Evolutionary conservation across 2,888 invertebrate genomes (phyloP).

Genomic region (Acronicta alni): DNA sequence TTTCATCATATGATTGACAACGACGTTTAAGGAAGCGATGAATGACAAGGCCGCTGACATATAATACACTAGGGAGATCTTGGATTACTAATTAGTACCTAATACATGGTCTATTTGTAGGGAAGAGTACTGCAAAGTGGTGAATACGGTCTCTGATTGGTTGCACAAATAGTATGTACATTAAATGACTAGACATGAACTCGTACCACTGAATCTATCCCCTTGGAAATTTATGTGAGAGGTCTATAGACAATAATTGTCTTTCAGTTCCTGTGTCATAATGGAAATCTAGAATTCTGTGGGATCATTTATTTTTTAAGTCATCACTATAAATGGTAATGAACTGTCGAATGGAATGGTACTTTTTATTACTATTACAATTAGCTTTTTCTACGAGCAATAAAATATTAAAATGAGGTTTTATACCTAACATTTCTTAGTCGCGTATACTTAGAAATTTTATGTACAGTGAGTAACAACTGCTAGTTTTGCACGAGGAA

Average conservation of each 20-base stretch:
- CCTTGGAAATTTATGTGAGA: too few relatives aligned
- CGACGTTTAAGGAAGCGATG: slow-evolving; percentile 63
- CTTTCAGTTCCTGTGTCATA: too few relatives aligned
- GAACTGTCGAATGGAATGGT: too few relatives aligned
- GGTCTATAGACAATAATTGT: too few relatives aligned
- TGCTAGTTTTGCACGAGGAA: slow-evolving; percentile 31
- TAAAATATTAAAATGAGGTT: slow-evolving; percentile 17
- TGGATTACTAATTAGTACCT: slow-evolving; percentile 25
- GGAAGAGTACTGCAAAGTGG: background rate
- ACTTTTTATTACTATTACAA: slow-evolving; percentile 7
- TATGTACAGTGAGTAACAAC: background rate
- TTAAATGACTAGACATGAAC: too few relatives aligned
- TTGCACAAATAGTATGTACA: background rate
- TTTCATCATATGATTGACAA: slow-evolving; percentile 68
- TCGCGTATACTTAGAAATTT: slow-evolving; percentile 15
- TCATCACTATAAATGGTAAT: background rate
- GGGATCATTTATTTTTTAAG: background rate
- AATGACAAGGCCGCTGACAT: slow-evolving; percentile 44
- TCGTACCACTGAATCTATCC: too few relatives aligned
- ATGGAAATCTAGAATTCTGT: too few relatives aligned
- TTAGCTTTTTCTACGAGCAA: slow-evolving; percentile 28
- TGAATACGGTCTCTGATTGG: background rate
- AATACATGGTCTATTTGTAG: slow-evolving; percentile 3
- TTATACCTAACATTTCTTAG: slow-evolving; percentile 36
- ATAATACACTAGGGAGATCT: slow-evolving; percentile 37